Evolutionary conservation across 2,113 vertebrate genomes (phyloP).

Genomic region (Mormoops blainvillei): DNA sequence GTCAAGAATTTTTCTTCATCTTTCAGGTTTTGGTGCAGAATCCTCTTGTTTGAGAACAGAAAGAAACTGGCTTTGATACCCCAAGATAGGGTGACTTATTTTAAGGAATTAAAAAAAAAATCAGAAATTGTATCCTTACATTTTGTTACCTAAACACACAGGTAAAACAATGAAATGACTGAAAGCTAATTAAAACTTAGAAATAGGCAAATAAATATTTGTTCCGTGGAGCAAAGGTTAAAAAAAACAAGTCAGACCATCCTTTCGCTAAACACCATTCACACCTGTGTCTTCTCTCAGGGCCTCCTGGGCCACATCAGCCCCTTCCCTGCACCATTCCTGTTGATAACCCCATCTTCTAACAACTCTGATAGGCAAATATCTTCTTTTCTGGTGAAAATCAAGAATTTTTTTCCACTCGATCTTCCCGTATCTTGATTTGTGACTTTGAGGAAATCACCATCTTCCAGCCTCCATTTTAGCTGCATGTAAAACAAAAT

Average conservation of each 20-base stretch:
- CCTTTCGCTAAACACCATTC: not conserved
- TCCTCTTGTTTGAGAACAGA: not conserved
- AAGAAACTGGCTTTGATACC: not conserved
- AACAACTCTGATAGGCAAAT: not conserved
- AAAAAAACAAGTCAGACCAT: not conserved
- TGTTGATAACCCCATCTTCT: not conserved
- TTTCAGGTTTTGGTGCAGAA: not conserved
- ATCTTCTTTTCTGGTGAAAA: not conserved
- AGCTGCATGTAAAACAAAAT: conserved; percentile 41
- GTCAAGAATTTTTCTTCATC: not conserved
- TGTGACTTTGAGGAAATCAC: conserved; percentile 38
- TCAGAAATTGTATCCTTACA: not conserved
- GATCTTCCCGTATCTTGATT: not conserved
- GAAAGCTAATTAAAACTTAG: not conserved
- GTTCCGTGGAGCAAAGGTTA: not conserved
- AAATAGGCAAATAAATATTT: not conserved
- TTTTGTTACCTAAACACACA: not conserved
- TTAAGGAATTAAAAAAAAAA: conserved; percentile 9
- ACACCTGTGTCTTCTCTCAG: not conserved
- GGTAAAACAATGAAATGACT: not conserved
- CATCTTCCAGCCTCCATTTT: not conserved
- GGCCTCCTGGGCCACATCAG: not conserved
- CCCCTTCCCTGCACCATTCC: not conserved
- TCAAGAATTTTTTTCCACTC: not conserved
- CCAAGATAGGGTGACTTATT: not conserved